Base-by-base conservation (phyloP, 1,140 invertebrate genomes). In the Drosophila virilis region DNA sequence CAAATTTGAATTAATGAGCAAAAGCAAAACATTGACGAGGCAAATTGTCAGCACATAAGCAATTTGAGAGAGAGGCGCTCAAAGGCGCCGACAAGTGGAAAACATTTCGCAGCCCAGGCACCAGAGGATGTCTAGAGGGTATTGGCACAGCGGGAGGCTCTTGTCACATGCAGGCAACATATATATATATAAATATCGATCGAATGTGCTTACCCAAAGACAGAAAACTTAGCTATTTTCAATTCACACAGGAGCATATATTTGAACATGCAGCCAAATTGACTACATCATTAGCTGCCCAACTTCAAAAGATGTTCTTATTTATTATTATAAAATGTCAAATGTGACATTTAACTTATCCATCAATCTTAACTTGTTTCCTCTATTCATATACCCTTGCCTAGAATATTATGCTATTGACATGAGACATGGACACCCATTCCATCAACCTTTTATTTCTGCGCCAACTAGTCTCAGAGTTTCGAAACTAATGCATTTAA, bases 1-100 rank as follows among this genome's bases (percentile, higher is more conserved):
- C 54, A 82, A 78, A 72, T 77, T 75, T 67, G 69, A 82, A 78
- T 86, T 85, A 76, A 78, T 76, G 83, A 62, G 52, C 46, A 51
- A 51, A 13, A 17, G 28, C 17, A 58, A 59, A 38, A 59, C 32
- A 50, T 52, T 28, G 37, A 33, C 28, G 28, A 33, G 10, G 48
- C 35, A 52, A 79, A 69, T 55, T 58, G 76, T 45, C 52, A 42
- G 55, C 62, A 28, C 52, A 17, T 62, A 62, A 67, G 33, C 65
- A 80, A 80, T 66, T 73, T 48, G 32, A 70, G 45, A 22, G 50
- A 13, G 62, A 76, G 72, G 33, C 66, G 22, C 45, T 59, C 46
- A 28, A 60, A 57, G 74, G 12, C 51, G 58, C 43, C 50, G 35
- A 9, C 22, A 71, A 62, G 22, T 38, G 54, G 32, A 45, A 57